Evolutionary conservation across 2,888 invertebrate species (phyloP), one percentile per base, ranked within the genome.

Genomic region (Agriopis aurantiaria): DNA sequence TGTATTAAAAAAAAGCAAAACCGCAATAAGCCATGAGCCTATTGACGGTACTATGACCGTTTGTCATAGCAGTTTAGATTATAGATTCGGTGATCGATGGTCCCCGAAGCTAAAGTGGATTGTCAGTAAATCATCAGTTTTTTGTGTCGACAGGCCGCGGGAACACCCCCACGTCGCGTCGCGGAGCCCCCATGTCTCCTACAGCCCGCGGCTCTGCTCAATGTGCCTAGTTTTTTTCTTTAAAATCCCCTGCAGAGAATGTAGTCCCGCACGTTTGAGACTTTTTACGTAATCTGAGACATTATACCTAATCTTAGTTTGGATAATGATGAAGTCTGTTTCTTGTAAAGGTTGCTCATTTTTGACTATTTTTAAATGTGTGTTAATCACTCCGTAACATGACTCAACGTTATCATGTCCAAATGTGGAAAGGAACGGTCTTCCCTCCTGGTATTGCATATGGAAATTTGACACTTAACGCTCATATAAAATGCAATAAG

Each of bases 111-210:
- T 49, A 55, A 62, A 57, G 63, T 64, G 52, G 23, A 43, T 48
- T 48, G 53, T 58, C 65, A 72, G 69, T 67, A 68, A 64, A 71
- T 71, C 65, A 69, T 57, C 64, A 64, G 55, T 74, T 73, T 76
- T 73, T 71, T 65, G 62, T 57, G 66, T 62, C 66, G 66, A 12
- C 71, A 77, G 69, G 72, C 71, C 57, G 69, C 70, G 68, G 76
- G 61, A 65, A 75, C 75, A 78, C 83, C 80, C 82, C 83, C 83
- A 75, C 84, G 78, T 75, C 75, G 69, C 56, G 62, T 49, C 40
- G 64, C 76, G 75, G 73, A 71, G 71, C 69, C 80, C 77, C 75
- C 75, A 75, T 76, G 77, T 77, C 78, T 70, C 73, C 79, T 79
- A 77, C 82, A 69, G 71, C 63, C 70, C 72, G 65, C 69, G 68